Base-by-base conservation (phyloP, 2,797 vertebrate species). In the Babyrousa celebensis region DNA sequence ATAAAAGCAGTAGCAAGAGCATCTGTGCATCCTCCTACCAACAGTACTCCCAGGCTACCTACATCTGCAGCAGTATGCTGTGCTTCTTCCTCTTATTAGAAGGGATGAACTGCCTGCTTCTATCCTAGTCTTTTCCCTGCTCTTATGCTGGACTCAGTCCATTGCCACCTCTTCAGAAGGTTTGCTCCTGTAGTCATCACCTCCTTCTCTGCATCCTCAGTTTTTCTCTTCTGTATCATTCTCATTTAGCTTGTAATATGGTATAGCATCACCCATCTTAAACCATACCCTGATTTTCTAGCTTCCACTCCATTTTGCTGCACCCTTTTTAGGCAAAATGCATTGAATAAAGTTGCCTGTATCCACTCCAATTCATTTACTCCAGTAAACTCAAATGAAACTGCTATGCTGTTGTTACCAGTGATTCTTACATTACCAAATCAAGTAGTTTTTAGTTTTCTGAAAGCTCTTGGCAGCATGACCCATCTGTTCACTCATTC, bases 161-260 rank as follows among this genome's bases (percentile, higher is more conserved):
- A 18, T 78, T 85, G 60, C 94, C 29, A 65, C 62, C 43, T 94
- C 0, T 74, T 94, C 52, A 83, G 10, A 92, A 80, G 23, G n/a
- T 85, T 94, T 91, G 12, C 21, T 88, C 58, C 48, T 74, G 8
- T 6, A 75, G n/a, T 85, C 74, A 43, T n/a, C 17, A 52, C 12
- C 21, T 94, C 72, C 17, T 17, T 80, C 6, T 92, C 21, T 58
- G 21, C 1, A 7, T 54, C 32, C 12, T 77, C 48, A 36, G 8
- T 60, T 84, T 89, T 89, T 89, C 85, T 86, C 63, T 94, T 68
- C 56, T 67, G 40, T 15, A 32, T 77, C 70, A 27, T 83, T 74
- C 52, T 87, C 32, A 62, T 79, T 87, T 43, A 71, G 62, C 27
- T n/a, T 80, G 4, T 67, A 67, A 58, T 36, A 70, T 74, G 71